These are phyloP conservation scores for Otus scops DNA, from an alignment of 2,797 vertebrate genomes.

Conservation along the genomic window DNA sequence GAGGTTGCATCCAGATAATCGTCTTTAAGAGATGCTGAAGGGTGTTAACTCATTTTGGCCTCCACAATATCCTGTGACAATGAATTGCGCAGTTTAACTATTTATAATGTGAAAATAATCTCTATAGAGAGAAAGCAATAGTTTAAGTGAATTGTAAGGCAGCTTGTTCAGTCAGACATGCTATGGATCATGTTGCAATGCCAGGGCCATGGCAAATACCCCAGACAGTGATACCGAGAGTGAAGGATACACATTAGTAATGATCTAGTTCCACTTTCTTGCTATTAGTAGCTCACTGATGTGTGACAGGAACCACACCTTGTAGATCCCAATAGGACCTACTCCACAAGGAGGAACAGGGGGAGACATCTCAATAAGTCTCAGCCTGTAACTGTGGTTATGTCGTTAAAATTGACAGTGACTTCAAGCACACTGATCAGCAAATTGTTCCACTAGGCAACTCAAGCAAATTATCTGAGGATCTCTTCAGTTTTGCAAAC, in stretches of 20 bases:
- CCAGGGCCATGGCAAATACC: background rate
- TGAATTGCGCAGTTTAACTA: background rate
- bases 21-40: background rate
- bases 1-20: background rate
- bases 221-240: background rate
- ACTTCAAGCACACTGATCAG: background rate
- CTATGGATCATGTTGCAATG: background rate
- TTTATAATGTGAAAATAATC: conserved; percentile 4
- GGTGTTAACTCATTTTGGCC: background rate
- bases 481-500: background rate
- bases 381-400: background rate
- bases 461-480: background rate
- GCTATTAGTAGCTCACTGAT: background rate
- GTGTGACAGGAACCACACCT: background rate
- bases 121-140: background rate
- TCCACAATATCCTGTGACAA: background rate
- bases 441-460: background rate
- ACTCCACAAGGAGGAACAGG: background rate
- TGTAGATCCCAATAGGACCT: background rate
- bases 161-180: background rate
- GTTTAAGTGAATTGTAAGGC: background rate
- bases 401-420: background rate
- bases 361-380: background rate
- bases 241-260: background rate
- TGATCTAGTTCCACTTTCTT: background rate